phyloP scores from a whole-genome alignment of 2,888 invertebrate genomes.

The Chymomyza procnemis region DNA sequence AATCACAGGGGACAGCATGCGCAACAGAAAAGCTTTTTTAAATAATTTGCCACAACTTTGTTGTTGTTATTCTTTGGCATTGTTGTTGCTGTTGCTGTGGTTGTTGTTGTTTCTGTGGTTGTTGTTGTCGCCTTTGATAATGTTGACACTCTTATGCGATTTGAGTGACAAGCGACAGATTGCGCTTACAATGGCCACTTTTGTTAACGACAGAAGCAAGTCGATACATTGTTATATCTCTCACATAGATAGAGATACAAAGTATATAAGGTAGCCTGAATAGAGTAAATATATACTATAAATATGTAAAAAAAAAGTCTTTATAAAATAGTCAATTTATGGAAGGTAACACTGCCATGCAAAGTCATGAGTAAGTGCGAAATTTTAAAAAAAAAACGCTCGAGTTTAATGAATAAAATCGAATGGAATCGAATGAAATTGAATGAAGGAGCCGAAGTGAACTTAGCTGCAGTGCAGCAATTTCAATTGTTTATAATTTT shows the following conservation, averaged over 20 bases:
- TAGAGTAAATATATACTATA: not conserved
- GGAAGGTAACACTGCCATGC: not conserved
- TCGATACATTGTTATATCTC: not conserved
- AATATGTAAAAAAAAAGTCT: no score
- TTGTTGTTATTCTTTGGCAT: not conserved
- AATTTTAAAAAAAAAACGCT: not conserved
- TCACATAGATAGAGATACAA: not conserved
- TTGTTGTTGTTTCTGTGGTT: not conserved
- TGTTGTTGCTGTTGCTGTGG: not conserved
- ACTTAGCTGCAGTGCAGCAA: no score
- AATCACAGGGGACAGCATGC: not conserved
- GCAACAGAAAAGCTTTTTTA: not conserved
- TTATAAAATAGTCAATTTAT: not conserved
- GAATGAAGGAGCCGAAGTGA: no score
- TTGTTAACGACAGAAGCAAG: not conserved
- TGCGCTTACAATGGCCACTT: not conserved
- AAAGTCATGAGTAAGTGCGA: not conserved
- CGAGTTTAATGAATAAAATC: not conserved
- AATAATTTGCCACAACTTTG: not conserved
- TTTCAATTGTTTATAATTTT: no score
- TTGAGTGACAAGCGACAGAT: not conserved
- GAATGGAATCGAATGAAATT: not conserved
- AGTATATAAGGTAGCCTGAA: not conserved
- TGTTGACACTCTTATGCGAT: not conserved
- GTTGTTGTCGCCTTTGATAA: not conserved